phyloP scores from a whole-genome alignment of 2,113 vertebrate species.

The Pseudois nayaur region DNA sequence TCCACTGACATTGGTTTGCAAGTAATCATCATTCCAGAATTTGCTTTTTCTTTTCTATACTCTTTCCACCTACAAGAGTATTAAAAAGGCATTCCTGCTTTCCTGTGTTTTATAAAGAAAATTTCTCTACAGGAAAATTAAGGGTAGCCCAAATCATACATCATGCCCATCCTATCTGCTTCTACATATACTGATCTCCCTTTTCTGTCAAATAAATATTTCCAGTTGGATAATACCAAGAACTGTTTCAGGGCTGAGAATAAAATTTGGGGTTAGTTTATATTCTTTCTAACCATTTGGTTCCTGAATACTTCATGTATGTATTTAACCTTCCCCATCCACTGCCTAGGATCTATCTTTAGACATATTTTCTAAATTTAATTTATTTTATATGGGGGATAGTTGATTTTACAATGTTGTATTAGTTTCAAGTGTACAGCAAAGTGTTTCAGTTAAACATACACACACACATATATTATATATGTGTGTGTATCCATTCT shows the following conservation, averaged over 20 bases:
- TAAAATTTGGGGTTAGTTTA: background rate
- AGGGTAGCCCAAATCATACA: background rate
- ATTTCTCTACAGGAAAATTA: background rate
- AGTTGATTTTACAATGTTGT: background rate
- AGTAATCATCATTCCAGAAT: slow-evolving; percentile 52
- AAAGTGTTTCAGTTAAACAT: background rate
- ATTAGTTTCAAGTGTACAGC: background rate
- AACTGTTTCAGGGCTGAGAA: background rate
- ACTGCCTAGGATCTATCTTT: background rate
- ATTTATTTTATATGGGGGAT: background rate
- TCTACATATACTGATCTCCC: fast-evolving
- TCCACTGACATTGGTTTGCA: slow-evolving; percentile 47
- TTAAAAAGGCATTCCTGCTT: background rate
- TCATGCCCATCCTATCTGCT: background rate
- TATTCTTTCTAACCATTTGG: background rate
- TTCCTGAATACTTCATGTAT: background rate
- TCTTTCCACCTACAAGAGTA: background rate
- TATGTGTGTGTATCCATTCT: background rate
- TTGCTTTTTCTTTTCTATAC: background rate
- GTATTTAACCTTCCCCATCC: background rate
- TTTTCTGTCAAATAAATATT: background rate
- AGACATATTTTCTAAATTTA: background rate
- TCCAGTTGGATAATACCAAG: background rate
- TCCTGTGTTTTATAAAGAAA: slow-evolving; percentile 21
- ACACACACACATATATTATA: background rate